Evolutionary conservation across 2,113 vertebrate species (phyloP).

Genomic region (Passer domesticus): DNA sequence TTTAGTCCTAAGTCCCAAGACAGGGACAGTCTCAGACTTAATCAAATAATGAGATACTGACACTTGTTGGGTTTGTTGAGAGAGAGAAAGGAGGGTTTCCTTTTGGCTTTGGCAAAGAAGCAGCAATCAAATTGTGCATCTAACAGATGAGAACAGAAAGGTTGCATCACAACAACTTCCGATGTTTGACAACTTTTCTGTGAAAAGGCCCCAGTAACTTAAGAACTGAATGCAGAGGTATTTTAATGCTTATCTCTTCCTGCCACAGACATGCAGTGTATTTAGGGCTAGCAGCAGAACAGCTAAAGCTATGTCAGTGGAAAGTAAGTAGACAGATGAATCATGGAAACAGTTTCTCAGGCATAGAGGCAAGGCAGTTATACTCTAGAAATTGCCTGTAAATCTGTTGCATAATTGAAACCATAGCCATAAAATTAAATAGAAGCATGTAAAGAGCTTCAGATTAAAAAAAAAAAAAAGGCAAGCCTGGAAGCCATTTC

Average conservation of each 20-base stretch:
- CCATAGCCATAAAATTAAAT: not conserved
- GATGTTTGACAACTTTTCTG: slow-evolving; percentile 30
- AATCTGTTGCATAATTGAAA: not conserved
- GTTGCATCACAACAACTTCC: slow-evolving; percentile 47
- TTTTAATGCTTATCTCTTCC: slow-evolving; percentile 62
- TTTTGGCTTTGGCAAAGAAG: slow-evolving; percentile 9
- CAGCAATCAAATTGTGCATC: slow-evolving; percentile 25
- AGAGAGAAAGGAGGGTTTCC: not conserved
- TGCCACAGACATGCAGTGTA: slow-evolving; percentile 5
- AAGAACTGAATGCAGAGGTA: slow-evolving; percentile 16
- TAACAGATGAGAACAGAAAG: slow-evolving; percentile 13
- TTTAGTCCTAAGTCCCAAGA: not conserved
- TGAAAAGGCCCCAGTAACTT: slow-evolving; percentile 26
- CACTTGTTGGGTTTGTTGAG: not conserved
- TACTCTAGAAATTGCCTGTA: not conserved
- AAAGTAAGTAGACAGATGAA: slow-evolving; percentile 50
- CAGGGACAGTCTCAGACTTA: not conserved
- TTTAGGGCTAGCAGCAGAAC: not conserved
- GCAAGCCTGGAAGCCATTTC: not conserved
- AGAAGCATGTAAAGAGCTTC: not conserved
- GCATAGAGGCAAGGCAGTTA: not conserved
- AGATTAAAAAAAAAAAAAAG: not conserved
- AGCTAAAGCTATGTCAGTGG: slow-evolving; percentile 38
- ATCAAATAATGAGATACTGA: not conserved
- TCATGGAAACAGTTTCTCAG: slow-evolving; percentile 36